Evolutionary conservation across 2,797 vertebrate species (phyloP), one percentile per base, ranked within the genome.

Genomic region (Varecia variegata): DNA sequence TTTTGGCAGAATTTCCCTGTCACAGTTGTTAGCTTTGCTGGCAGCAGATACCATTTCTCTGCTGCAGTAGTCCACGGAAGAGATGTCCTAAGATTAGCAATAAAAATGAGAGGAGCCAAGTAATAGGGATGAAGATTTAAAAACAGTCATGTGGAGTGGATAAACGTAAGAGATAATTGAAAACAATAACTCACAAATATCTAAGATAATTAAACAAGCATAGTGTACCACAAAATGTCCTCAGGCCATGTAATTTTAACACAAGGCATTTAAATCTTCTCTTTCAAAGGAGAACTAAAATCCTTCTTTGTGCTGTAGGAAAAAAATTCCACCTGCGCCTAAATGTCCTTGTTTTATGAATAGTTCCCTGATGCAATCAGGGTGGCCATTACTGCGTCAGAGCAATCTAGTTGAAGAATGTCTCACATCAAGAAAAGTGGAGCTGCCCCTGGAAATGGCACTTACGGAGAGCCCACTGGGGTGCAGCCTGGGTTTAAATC

Each of bases 271-370:
- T 45, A 92, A 87, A 67, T 90, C 43, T 84, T 86, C 38, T 70
- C 68, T n/a, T 88, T 95, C 54, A 80, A 83, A 94, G 47, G 38
- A 87, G 65, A 91, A 92, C 32, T 84, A 71, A 27, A 96, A 94
- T 92, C 76, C 15, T 47, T 68, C 21, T 92, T 84, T 89, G 79
- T 71, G 40, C 38, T 87, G 8, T 20, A 58, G 13, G 52, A 21
- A 40, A 60, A 88, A 88, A n/a, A 68, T 23, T 82, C 54, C n/a
- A 95, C 50, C 52, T 95, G 74, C 38, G 65, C 17, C 89, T 20
- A 35, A 93, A 81, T 38, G 40, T 73, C 38, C 54, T 95, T 91
- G 50, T 91, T 91, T 96, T 68, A 89, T 82, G 83, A 97, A 90
- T 30, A 89, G 88, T 60, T 80, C 67, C 94, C 77, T 56, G 80